Conservation (phyloP, 1,140 invertebrate genomes). For the Sitophilus oryzae region DNA sequence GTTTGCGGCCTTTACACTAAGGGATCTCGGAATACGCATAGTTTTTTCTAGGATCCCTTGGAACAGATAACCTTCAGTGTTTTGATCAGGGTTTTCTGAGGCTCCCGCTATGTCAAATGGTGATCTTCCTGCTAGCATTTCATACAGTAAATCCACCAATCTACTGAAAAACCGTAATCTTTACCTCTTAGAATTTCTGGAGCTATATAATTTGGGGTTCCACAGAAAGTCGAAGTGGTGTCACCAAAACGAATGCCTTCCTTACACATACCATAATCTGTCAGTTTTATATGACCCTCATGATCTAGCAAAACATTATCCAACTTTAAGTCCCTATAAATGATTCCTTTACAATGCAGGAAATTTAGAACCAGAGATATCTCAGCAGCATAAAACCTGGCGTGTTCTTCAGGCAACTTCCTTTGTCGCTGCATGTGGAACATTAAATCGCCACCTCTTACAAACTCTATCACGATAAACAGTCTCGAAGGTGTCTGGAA, state of each 20-base stretch:
- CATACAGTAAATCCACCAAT: conserved; percentile 98
- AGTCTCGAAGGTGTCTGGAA: conserved; percentile 93
- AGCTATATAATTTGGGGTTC: conserved; percentile 99
- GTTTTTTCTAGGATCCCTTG: conserved; percentile 98
- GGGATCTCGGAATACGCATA: conserved; percentile 92
- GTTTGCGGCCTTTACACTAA: conserved; percentile 96
- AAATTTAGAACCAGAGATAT: conserved; percentile 98
- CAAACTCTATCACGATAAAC: conserved; percentile 99
- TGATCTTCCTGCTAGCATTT: conserved; percentile 97
- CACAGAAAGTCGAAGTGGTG: conserved; percentile 94
- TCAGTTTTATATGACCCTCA: conserved; percentile 92
- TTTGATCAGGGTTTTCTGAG: conserved; percentile 96
- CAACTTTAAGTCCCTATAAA: conserved; percentile 92
- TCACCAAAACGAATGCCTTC: conserved; percentile 88
- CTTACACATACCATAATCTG: conserved; percentile 87
- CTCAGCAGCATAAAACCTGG: conserved; percentile 94
- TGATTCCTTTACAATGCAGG: conserved; percentile 96
- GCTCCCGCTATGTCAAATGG: conserved; percentile 96
- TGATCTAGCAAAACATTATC: conserved; percentile 98
- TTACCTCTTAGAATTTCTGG: conserved; percentile 97
- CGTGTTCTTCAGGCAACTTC: conserved; percentile 81
- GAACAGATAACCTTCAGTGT: conserved; percentile 98
- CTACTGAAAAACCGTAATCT: conserved; percentile 91
- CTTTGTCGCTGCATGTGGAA: conserved; percentile 99
- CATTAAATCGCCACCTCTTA: conserved; percentile 98